These are phyloP conservation scores for Meganola albula DNA, from an alignment of 2,888 invertebrate species.

Conservation along the genomic window DNA sequence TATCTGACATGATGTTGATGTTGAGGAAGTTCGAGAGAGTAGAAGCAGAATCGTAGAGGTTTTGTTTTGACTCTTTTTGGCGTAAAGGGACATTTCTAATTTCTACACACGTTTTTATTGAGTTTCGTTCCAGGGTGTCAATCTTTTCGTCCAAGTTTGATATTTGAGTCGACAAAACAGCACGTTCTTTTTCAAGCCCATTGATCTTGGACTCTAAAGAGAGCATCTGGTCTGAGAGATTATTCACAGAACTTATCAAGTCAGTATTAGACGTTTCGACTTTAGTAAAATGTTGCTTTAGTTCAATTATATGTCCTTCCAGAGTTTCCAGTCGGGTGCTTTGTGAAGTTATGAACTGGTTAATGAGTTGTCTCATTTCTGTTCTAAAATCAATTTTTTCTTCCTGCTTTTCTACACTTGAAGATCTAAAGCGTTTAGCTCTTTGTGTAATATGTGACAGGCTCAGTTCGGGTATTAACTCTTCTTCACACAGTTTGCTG, in stretches of 20 bases:
- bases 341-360: neutral
- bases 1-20: neutral
- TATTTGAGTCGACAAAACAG: neutral
- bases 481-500: neutral
- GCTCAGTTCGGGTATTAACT: too few species aligned
- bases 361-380: neutral
- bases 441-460: neutral
- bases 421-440: neutral
- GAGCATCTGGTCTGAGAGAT: neutral
- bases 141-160: neutral
- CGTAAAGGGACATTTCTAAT: conserved; percentile 4
- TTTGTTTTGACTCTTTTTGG: neutral
- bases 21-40: neutral
- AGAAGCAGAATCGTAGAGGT: neutral
- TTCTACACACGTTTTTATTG: conserved; percentile 1
- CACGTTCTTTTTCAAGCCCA: conserved; percentile 1
- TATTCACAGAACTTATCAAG: neutral
- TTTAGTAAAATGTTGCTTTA: neutral
- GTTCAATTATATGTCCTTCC: neutral
- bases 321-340: neutral
- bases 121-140: neutral
- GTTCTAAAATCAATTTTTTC: neutral
- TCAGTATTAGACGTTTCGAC: neutral
- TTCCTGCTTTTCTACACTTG: neutral
- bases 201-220: neutral